phyloP scores from a whole-genome alignment of 2,113 vertebrate species.

The Pseudopipra pipra region DNA sequence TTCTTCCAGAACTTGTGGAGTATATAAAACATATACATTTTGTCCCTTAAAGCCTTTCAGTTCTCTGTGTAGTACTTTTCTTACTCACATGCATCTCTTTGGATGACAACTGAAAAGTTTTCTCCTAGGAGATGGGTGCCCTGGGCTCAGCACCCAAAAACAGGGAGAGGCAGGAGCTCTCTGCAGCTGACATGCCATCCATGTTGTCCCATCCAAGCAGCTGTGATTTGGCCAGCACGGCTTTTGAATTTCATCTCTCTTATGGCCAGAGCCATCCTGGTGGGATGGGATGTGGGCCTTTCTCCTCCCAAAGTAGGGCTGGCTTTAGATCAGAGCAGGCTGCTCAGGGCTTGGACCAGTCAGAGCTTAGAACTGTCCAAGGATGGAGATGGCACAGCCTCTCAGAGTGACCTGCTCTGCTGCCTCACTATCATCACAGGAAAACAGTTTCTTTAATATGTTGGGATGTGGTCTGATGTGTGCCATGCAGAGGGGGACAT shows the following conservation, averaged over 20 bases:
- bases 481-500: background rate
- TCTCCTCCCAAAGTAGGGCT: background rate
- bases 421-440: accelerated
- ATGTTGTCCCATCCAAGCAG: background rate
- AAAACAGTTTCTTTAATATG: background rate
- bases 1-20: background rate
- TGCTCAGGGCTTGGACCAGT: background rate
- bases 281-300: background rate
- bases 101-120: background rate
- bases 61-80: background rate
- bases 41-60: background rate
- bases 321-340: background rate
- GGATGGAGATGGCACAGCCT: background rate
- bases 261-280: background rate
- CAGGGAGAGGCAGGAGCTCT: background rate
- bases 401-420: accelerated
- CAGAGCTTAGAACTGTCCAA: background rate
- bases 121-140: background rate
- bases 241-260: background rate
- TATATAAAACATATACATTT: background rate
- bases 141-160: background rate
- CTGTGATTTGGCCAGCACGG: accelerated
- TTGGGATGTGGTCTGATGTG: background rate
- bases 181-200: background rate
- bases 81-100: background rate